Base-by-base conservation (phyloP, 2,113 vertebrate species). In the Tamias sibiricus region DNA sequence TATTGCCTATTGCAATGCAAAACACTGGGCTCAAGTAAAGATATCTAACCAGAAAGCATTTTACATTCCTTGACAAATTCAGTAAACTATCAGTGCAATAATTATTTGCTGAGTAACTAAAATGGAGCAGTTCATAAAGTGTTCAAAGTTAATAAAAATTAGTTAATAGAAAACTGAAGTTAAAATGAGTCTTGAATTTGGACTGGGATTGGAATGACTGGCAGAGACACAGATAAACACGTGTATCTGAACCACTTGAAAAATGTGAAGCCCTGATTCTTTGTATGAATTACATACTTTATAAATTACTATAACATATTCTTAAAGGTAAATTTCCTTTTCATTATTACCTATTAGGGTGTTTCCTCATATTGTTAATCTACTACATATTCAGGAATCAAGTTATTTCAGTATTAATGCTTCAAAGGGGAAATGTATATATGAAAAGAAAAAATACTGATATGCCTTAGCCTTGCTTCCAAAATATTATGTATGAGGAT, bases 361-460 rank as follows among this genome's bases (percentile, higher is more conserved):
- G 74, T 47, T 80, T 97, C 24, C 37, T 93, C 79, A 26, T 89
- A 9, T 80, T 86, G 54, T 77, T 71, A 82, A 82, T 49, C 37
- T 77, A 72, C 37, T 77, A 72, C 28, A 30, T 90, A 59, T 59
- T 97, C 64, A 96, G 74, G 32, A 75, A 96, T 47, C 80, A 87
- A 75, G 35, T 79, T 81, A 85, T 35, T 94, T 68, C 4, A 62
- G 3, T 35, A n/a, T 68, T 40, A 89, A 54, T 98, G 77, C n/a
- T 85, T 89, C 4, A 85, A 86, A 95, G 84, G 32, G 81, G 72
- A 97, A 92, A 77, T 44, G 35, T 77, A 28, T 57, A 44, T 64
- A 57, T 82, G 20, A 74, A 77, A 88, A 93, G n/a, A n/a, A n/a
- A 91, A 94, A 95, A 81, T 79, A 66, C 30, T 86, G 22, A 75